These are phyloP conservation scores for Dendrocincla fuliginosa DNA, from an alignment of 2,797 vertebrate genomes.

Conservation along the genomic window DNA sequence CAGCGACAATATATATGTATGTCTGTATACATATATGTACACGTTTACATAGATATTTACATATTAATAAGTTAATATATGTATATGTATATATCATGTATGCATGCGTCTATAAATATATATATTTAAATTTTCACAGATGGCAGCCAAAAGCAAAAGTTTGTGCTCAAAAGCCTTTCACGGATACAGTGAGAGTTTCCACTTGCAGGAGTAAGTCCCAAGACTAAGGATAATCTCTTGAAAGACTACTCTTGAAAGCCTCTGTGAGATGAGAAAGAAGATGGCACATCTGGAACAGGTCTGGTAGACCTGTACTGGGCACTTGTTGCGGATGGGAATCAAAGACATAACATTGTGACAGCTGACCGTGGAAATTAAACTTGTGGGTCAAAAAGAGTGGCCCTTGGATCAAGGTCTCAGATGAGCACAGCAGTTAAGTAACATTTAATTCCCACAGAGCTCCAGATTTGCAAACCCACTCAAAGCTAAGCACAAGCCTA, in stretches of 20 bases:
- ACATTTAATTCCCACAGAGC: neutral
- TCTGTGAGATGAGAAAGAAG: neutral
- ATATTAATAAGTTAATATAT: neutral
- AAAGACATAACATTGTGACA: neutral
- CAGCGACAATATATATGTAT: neutral
- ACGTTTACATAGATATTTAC: neutral
- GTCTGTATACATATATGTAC: neutral
- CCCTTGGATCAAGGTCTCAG: neutral
- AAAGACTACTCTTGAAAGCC: neutral
- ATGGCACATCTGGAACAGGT: neutral
- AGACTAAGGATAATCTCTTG: neutral
- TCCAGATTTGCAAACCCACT: neutral
- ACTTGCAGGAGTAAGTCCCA: neutral
- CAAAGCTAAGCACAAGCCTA: neutral
- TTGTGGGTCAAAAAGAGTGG: neutral
- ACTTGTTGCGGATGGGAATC: neutral
- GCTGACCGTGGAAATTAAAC: neutral
- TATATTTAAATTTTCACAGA: neutral
- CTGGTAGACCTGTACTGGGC: neutral
- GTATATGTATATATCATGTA: neutral
- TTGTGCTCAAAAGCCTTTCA: neutral
- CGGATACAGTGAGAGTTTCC: neutral
- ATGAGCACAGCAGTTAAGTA: neutral
- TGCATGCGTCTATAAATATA: accelerated
- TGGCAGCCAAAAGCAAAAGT: neutral